phyloP scores from a whole-genome alignment of 2,888 invertebrate species.

The Tachina grossa region DNA sequence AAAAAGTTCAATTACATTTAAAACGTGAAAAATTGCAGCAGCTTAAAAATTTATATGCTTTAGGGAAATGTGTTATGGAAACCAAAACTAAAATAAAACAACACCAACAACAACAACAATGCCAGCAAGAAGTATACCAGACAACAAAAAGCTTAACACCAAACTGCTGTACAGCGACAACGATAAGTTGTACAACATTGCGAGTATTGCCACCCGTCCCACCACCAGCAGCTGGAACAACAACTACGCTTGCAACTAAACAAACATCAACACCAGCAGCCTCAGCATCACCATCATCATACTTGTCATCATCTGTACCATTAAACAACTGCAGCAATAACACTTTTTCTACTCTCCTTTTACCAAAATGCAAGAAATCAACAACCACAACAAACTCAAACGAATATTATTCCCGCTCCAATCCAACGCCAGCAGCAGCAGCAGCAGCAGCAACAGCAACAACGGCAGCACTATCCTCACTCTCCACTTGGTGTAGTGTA shows the following conservation, averaged over 20 bases:
- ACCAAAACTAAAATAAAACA: slow-evolving; percentile 3
- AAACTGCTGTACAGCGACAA: not conserved
- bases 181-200: not conserved
- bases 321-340: not conserved
- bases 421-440: not conserved
- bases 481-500: slow-evolving; percentile 24
- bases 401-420: not conserved
- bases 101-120: not conserved
- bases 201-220: no score
- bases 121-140: no score
- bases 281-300: not conserved
- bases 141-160: slow-evolving; percentile 1
- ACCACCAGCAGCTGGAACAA: not conserved
- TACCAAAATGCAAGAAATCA: slow-evolving; percentile 32
- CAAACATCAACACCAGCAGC: not conserved
- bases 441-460: not conserved
- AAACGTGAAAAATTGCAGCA: slow-evolving; percentile 29
- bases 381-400: not conserved
- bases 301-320: not conserved
- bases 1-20: slow-evolving; percentile 58
- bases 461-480: not conserved
- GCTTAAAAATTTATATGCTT: slow-evolving; percentile 36
- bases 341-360: slow-evolving; percentile 21
- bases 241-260: slow-evolving; percentile 6
- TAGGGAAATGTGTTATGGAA: slow-evolving; percentile 35